Evolutionary conservation across 2,113 vertebrate species (phyloP).

Genomic region (Hypomesus transpacificus): DNA sequence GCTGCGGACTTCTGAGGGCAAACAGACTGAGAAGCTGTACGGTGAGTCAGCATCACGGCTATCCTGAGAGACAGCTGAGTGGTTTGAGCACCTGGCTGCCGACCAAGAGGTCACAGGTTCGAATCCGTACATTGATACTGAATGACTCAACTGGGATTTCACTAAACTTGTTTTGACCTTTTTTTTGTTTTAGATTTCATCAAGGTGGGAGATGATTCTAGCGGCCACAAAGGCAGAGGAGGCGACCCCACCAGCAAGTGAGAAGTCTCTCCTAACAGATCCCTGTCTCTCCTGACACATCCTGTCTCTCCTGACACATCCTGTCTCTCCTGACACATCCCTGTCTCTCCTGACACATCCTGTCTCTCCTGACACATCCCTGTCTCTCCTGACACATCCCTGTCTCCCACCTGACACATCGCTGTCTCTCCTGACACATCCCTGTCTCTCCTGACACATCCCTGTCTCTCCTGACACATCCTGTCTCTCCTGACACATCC

Average conservation of each 20-base stretch:
- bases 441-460: too few relatives aligned
- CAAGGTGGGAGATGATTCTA: slow-evolving; percentile 86
- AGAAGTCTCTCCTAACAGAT: slow-evolving; percentile 3
- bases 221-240: slow-evolving; percentile 75
- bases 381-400: too few relatives aligned
- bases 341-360: too few relatives aligned
- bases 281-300: too few relatives aligned
- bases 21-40: slow-evolving; percentile 90
- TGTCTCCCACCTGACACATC: neutral
- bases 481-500: too few relatives aligned
- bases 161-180: neutral
- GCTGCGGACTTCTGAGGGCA: slow-evolving; percentile 84
- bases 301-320: too few relatives aligned
- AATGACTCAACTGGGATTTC: neutral
- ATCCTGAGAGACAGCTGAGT: neutral
- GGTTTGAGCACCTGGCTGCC: neutral
- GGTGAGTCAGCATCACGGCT: slow-evolving; percentile 71
- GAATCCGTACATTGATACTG: neutral
- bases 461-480: too few relatives aligned
- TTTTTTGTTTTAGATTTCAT: slow-evolving; percentile 83
- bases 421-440: too few relatives aligned
- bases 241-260: slow-evolving; percentile 58
- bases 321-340: too few relatives aligned
- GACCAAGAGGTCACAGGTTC: neutral
- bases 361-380: too few relatives aligned